phyloP scores from a whole-genome alignment of 2,888 invertebrate genomes.

The Escarpia spicata region DNA sequence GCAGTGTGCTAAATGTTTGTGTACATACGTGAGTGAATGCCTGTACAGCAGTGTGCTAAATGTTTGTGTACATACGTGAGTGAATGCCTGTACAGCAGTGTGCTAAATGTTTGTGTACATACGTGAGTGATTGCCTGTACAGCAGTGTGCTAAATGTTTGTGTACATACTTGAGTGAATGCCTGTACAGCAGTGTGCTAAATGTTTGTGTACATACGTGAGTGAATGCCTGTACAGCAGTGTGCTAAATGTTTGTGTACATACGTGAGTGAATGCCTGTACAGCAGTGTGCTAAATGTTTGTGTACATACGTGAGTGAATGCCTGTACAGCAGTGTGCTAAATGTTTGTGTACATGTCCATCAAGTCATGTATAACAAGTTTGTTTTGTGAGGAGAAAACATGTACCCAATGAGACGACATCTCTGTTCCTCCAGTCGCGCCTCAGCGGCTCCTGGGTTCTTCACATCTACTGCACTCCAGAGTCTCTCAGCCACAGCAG shows the following conservation, averaged over 20 bases:
- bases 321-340: not conserved
- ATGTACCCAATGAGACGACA: slow-evolving; percentile 74
- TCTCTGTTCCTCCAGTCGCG: slow-evolving; percentile 77
- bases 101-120: not conserved
- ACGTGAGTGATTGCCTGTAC: slow-evolving; percentile 9
- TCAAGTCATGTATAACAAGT: no score
- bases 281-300: no score
- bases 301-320: not conserved
- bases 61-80: not conserved
- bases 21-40: not conserved
- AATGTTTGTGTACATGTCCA: no score
- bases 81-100: not conserved
- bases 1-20: not conserved
- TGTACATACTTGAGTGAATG: slow-evolving; percentile 19
- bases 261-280: slow-evolving; percentile 20
- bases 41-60: not conserved
- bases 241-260: no score
- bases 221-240: no score
- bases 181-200: no score
- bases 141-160: not conserved
- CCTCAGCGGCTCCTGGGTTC: slow-evolving; percentile 67
- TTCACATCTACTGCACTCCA: slow-evolving; percentile 71
- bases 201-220: no score
- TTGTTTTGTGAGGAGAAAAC: no score
- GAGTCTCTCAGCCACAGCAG: slow-evolving; percentile 85